Conservation (phyloP, 2,888 invertebrate species). For the Pseudococcus longispinus region DNA sequence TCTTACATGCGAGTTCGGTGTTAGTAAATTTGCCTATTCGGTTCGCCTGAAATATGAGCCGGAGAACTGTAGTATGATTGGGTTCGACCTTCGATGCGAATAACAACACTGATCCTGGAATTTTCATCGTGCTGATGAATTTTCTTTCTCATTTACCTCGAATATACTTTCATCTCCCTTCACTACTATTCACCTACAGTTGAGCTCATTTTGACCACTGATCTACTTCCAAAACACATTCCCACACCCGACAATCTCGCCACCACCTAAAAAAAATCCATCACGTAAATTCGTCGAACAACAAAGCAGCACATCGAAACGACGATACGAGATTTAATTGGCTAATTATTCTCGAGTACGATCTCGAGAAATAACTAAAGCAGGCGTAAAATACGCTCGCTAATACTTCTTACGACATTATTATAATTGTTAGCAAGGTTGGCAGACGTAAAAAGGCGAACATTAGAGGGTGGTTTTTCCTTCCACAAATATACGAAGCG, state of each 20-base stretch:
- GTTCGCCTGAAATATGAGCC: not conserved
- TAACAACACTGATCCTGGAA: not conserved
- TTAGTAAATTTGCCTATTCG: not conserved
- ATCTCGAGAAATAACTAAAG: not conserved
- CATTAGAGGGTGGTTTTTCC: not conserved
- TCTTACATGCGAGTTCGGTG: not conserved
- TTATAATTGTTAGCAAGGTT: not conserved
- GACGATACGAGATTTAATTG: not conserved
- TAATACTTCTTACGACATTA: constrained; percentile 8
- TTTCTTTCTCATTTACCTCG: not conserved
- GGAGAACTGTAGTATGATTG: not conserved
- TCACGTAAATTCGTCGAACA: not conserved
- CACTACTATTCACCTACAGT: not conserved
- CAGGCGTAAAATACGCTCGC: not conserved
- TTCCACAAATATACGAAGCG: not conserved
- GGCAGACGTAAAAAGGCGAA: not conserved
- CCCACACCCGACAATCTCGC: not conserved
- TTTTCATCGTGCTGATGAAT: not conserved
- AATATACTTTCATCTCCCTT: not conserved
- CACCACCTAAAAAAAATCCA: not conserved
- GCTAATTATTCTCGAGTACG: not conserved
- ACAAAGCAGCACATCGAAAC: not conserved
- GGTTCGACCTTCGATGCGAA: not conserved
- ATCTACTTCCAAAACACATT: not conserved
- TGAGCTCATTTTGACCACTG: not conserved